Base-by-base conservation (phyloP, 2,888 invertebrate genomes). In the Ophioninae sp. region DNA sequence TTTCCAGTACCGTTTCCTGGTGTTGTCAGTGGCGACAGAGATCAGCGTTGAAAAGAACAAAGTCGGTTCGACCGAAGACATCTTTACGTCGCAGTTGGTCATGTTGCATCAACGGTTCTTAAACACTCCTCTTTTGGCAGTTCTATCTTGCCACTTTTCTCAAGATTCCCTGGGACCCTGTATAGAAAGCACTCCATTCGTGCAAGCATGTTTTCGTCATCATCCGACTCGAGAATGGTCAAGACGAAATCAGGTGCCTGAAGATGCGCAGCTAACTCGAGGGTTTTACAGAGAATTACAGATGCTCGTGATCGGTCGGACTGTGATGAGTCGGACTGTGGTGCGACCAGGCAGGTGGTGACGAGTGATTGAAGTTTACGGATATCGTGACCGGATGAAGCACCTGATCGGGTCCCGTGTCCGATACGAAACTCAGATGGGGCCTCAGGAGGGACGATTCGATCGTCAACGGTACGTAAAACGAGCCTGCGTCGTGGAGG, bases 351-450 rank as follows among this genome's bases (percentile, higher is more conserved):
- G 88, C 80, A 0, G 90, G 88, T 8, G 88, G 87, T n/a, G 88
- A 44, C 37, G 87, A 73, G 74, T 92, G 92, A 78, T 91, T 92
- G 85, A 97, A 97, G 93, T 97, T 96, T n/a, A 98, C 98, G 91
- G 97, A 97, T 83, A 98, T 98, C 81, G 97, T 97, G 87, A 98
- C 97, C 3, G 98, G 97, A 93, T 98, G 98, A 51, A 98, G 93
- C 2, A 96, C 95, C 23, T 95, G 94, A 56, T 95, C 93, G 0
- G 95, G 94, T 69, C 95, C 95, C 3, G 90, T 88, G 79, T 93
- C 92, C 41, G 89, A 87, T 23, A 90, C 87, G 68, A 89, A 90
- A 9, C 86, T 88, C 37, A 97, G 93, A 90, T 95, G 96, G 0
- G 97, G 96, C 90, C 96, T 93, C 74, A 98, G 92, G 58, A 96